A percentile compares a stretch with the other conserved stretches of the same genome.
Conservation (phyloP, 1,140 invertebrate genomes). For the Antheraea mylitta region DNA sequence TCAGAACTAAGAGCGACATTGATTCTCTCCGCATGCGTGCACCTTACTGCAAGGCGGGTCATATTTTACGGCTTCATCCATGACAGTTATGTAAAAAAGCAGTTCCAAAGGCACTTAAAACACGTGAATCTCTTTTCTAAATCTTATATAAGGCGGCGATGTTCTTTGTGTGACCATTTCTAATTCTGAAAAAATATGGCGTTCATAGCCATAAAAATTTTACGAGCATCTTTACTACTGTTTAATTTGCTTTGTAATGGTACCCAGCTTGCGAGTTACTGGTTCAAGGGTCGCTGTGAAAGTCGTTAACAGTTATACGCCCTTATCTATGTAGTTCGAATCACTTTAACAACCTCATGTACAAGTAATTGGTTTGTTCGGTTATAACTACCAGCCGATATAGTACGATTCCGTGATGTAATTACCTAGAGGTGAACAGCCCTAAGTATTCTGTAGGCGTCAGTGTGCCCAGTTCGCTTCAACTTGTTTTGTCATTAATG, state of each 20-base stretch:
- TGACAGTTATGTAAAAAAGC: constrained; percentile 45
- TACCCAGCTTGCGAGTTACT: constrained; percentile 41
- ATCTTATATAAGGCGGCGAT: constrained; percentile 44
- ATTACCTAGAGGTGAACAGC: neutral
- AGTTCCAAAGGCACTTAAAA: constrained; percentile 47
- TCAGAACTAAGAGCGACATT: constrained; percentile 47
- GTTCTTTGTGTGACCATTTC: constrained; percentile 55
- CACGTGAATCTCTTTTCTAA: constrained; percentile 43
- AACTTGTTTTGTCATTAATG: neutral
- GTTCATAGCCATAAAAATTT: constrained; percentile 66
- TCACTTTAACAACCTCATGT: neutral
- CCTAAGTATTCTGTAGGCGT: neutral
- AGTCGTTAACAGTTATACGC: constrained; percentile 4
- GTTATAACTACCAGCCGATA: neutral
- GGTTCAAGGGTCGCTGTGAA: constrained; percentile 24
- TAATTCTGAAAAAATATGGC: constrained; percentile 60
- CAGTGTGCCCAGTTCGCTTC: neutral
- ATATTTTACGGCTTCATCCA: constrained; percentile 62
- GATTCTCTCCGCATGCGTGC: constrained; percentile 31
- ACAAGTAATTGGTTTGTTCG: neutral
- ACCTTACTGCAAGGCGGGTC: constrained; percentile 24
- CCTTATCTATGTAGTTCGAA: neutral
- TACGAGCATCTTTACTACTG: constrained; percentile 65
- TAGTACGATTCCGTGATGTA: neutral
- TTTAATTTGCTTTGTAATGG: constrained; percentile 65